Percentiles rank a stretch among this genome's conserved stretches.
Evolutionary conservation across 2,888 invertebrate species (phyloP).

Genomic region (Tipula helvola): DNA sequence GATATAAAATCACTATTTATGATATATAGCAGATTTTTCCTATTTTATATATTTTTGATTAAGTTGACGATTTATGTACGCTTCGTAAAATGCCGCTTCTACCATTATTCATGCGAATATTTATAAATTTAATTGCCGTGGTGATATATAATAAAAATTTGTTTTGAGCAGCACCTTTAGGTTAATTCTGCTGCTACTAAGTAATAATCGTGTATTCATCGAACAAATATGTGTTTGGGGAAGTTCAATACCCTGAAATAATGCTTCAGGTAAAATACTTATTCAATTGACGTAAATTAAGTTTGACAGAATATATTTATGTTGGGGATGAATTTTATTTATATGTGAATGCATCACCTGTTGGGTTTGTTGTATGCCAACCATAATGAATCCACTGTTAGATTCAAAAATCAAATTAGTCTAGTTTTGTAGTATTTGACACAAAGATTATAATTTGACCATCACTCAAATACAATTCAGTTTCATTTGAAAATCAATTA

Average conservation of each 20-base stretch:
- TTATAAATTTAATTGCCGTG: not conserved
- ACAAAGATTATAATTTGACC: too few species aligned
- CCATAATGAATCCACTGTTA: too few species aligned
- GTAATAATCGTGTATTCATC: not conserved
- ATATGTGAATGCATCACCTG: not conserved
- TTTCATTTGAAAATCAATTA: not conserved
- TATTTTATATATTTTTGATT: not conserved
- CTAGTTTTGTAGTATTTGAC: too few species aligned
- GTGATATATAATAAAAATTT: not conserved
- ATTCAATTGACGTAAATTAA: not conserved
- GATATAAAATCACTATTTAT: not conserved
- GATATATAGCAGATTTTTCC: not conserved
- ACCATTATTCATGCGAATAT: not conserved
- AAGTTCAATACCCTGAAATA: not conserved
- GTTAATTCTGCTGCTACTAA: not conserved
- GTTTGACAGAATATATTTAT: not conserved
- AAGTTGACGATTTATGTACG: not conserved
- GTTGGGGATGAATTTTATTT: not conserved
- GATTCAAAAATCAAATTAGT: too few species aligned
- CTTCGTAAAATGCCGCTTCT: not conserved
- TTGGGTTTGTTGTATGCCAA: not conserved
- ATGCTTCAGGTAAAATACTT: not conserved
- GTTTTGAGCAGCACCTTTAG: not conserved
- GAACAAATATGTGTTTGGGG: not conserved
- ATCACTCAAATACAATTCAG: not conserved